These are phyloP conservation scores for Euproctis similis DNA, from an alignment of 2,888 invertebrate genomes.

Conservation along the genomic window DNA sequence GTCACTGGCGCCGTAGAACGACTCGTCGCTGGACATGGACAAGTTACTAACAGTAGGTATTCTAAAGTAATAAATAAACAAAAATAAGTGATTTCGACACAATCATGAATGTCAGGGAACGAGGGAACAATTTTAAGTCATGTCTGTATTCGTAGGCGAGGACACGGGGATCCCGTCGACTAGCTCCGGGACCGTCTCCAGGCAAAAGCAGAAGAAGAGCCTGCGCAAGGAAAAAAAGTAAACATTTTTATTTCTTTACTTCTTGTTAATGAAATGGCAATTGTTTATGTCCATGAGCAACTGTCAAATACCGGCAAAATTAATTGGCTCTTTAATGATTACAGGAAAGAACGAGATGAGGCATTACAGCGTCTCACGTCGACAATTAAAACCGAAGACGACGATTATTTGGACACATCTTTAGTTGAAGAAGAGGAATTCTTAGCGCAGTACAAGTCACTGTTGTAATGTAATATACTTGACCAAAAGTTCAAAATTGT, in stretches of 20 bases:
- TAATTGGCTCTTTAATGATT: too few relatives aligned
- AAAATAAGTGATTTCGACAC: too few relatives aligned
- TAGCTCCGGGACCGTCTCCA: slow-evolving; percentile 26
- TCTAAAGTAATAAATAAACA: too few relatives aligned
- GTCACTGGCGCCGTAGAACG: slow-evolving; percentile 76
- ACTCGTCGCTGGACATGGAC: slow-evolving; percentile 61
- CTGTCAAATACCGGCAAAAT: too few relatives aligned
- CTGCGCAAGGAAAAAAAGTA: slow-evolving; percentile 28
- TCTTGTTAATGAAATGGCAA: background rate
- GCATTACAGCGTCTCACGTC: slow-evolving; percentile 78
- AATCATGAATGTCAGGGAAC: too few relatives aligned
- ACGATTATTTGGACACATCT: slow-evolving; percentile 84
- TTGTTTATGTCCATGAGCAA: too few relatives aligned
- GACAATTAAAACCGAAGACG: slow-evolving; percentile 77
- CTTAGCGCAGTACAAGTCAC: slow-evolving; percentile 78
- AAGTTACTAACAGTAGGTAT: slow-evolving; percentile 26
- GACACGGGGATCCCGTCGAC: slow-evolving; percentile 40
- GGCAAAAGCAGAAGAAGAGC: slow-evolving; percentile 25
- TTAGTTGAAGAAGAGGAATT: slow-evolving; percentile 82
- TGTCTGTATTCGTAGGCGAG: slow-evolving; percentile 17
- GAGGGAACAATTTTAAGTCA: too few relatives aligned
- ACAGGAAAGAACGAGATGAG: slow-evolving; percentile 55
- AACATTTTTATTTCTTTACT: too few relatives aligned
- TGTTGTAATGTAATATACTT: too few relatives aligned
- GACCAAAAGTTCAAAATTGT: too few relatives aligned